Percentiles rank a stretch among this genome's conserved stretches.
These are phyloP conservation scores for Brachionus rotundiformis DNA, from an alignment of 1,140 invertebrate genomes.

Conservation along the genomic window DNA sequence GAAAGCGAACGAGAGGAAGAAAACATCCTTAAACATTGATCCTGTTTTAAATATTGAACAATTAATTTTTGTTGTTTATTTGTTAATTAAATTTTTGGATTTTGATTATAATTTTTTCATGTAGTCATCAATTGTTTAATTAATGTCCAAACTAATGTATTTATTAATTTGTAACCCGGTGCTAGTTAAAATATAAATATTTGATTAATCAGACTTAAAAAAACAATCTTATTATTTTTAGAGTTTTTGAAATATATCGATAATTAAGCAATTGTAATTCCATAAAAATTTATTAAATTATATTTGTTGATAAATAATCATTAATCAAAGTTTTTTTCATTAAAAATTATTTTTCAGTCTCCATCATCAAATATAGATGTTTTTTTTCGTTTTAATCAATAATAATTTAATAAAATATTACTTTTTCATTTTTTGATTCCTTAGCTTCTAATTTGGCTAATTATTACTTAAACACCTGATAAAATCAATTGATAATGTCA, in stretches of 20 bases:
- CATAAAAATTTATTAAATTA: no score
- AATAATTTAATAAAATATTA: neutral
- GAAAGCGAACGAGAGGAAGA: constrained; percentile 26
- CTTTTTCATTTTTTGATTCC: neutral
- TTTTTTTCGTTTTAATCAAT: no score
- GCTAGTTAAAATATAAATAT: neutral
- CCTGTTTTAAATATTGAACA: neutral
- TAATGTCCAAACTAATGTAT: neutral
- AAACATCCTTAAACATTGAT: neutral
- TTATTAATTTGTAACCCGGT: neutral
- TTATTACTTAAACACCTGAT: no score
- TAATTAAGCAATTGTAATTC: no score
- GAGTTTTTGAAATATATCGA: neutral
- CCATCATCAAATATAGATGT: neutral
- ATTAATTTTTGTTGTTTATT: neutral
- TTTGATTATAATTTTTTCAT: no score
- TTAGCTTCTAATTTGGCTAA: constrained; percentile 15
- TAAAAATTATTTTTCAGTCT: neutral
- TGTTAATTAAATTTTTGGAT: neutral
- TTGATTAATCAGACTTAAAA: neutral
- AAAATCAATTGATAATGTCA: no score
- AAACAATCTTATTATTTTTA: neutral
- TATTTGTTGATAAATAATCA: no score
- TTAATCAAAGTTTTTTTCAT: neutral
- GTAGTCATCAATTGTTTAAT: neutral